Evolutionary conservation across 2,888 invertebrate genomes (phyloP).

Genomic region (Gastrophysa polygoni): DNA sequence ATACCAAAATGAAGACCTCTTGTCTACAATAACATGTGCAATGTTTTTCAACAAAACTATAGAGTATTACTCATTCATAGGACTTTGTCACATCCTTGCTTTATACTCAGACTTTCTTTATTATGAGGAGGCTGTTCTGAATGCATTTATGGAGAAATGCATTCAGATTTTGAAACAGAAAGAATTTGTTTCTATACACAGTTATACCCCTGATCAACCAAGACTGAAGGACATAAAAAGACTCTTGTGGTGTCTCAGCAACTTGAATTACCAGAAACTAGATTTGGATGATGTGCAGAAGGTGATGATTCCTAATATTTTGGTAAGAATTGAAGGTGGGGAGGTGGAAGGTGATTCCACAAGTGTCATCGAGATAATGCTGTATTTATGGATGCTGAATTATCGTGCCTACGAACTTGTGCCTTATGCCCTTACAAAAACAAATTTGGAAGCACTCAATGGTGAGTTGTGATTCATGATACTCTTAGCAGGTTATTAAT

Average conservation of each 20-base stretch:
- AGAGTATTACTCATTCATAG: slow-evolving; percentile 51
- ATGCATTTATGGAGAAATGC: slow-evolving; percentile 47
- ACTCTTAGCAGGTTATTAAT: background rate
- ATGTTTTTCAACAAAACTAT: slow-evolving; percentile 54
- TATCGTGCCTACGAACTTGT: slow-evolving; percentile 50
- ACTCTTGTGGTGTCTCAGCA: slow-evolving; percentile 57
- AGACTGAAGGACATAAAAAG: slow-evolving; percentile 59
- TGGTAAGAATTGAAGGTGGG: slow-evolving; percentile 40
- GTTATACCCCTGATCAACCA: slow-evolving; percentile 40
- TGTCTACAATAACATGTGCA: slow-evolving; percentile 52
- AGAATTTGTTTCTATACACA: slow-evolving; percentile 32
- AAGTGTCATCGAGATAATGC: slow-evolving; percentile 50
- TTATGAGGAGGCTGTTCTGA: slow-evolving; percentile 50
- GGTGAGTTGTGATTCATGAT: slow-evolving; percentile 29
- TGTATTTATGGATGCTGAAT: slow-evolving; percentile 58
- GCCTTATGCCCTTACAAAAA: slow-evolving; percentile 42
- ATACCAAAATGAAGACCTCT: slow-evolving; percentile 52
- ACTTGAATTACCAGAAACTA: slow-evolving; percentile 45
- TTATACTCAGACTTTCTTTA: slow-evolving; percentile 56
- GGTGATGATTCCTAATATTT: slow-evolving; percentile 49
- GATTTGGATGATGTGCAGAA: slow-evolving; percentile 42
- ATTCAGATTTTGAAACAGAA: slow-evolving; percentile 45
- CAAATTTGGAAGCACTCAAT: slow-evolving; percentile 34
- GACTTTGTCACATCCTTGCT: slow-evolving; percentile 55
- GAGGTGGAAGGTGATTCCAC: slow-evolving; percentile 46